These are phyloP conservation scores for Uropsilus gracilis DNA, from an alignment of 2,113 vertebrate genomes.

Conservation along the genomic window DNA sequence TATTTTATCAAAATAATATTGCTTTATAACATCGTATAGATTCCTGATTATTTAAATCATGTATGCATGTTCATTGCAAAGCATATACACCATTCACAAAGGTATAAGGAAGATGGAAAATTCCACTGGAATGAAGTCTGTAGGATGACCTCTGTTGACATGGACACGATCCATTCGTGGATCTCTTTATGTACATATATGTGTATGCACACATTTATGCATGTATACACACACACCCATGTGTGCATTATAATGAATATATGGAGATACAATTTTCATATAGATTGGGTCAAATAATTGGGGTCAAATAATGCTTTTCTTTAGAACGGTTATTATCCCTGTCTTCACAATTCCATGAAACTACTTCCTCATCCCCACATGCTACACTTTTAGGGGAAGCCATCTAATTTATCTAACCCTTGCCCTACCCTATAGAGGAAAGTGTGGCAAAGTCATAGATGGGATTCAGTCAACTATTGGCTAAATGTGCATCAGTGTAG, in stretches of 20 bases:
- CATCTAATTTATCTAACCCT: neutral
- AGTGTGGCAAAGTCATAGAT: neutral
- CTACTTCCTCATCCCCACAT: neutral
- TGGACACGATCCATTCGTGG: neutral
- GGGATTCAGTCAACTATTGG: accelerated
- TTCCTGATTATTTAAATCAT: neutral
- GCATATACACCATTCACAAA: neutral
- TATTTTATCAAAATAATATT: no score
- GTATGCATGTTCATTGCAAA: neutral
- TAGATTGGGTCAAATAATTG: neutral
- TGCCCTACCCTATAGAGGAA: neutral
- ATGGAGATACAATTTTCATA: no score
- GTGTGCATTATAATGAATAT: no score
- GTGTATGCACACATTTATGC: no score
- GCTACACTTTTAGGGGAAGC: neutral
- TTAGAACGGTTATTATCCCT: neutral
- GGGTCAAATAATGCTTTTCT: neutral
- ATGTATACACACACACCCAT: neutral
- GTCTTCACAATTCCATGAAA: neutral
- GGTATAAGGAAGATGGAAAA: neutral
- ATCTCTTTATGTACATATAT: neutral
- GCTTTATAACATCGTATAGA: no score
- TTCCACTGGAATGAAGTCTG: accelerated
- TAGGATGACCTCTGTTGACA: neutral
- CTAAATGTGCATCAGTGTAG: neutral